Percentiles rank a stretch among this genome's conserved stretches.
These are phyloP conservation scores for Orchesella cincta DNA, from an alignment of 1,140 invertebrate species.

Conservation along the genomic window DNA sequence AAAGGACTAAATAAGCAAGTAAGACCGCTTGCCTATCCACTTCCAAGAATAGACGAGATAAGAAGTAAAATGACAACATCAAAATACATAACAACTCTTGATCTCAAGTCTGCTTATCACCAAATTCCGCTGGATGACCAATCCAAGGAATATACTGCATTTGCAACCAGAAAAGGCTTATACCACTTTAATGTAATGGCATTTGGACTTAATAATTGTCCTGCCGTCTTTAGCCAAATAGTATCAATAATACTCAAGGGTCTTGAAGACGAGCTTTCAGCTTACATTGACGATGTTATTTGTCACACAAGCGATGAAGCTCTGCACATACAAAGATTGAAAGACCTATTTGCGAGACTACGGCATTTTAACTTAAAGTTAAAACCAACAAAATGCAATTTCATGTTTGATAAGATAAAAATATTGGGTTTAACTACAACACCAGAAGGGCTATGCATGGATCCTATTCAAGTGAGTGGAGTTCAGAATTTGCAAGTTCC, in stretches of 20 bases:
- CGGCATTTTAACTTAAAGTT: neutral
- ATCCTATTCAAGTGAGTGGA: neutral
- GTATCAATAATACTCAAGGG: neutral
- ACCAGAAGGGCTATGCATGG: neutral
- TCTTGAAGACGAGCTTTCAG: neutral
- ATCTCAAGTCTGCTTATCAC: neutral
- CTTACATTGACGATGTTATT: neutral
- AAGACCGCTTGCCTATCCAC: neutral
- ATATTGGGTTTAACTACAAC: neutral
- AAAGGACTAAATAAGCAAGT: neutral
- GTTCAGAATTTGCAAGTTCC: neutral
- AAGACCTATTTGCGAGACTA: neutral
- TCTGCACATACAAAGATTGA: neutral
- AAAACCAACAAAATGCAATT: neutral
- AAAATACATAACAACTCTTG: neutral
- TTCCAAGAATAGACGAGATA: neutral
- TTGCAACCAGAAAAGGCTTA: neutral
- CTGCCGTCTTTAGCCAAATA: neutral
- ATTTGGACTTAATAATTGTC: neutral
- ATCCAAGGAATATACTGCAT: neutral
- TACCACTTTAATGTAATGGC: neutral
- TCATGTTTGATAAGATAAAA: neutral
- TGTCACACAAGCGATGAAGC: neutral
- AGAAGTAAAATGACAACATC: neutral
- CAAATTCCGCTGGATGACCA: neutral